Percentiles rank a stretch among this genome's conserved stretches.
Evolutionary conservation across 2,113 vertebrate genomes (phyloP).

Genomic region (Gila orcuttii): DNA sequence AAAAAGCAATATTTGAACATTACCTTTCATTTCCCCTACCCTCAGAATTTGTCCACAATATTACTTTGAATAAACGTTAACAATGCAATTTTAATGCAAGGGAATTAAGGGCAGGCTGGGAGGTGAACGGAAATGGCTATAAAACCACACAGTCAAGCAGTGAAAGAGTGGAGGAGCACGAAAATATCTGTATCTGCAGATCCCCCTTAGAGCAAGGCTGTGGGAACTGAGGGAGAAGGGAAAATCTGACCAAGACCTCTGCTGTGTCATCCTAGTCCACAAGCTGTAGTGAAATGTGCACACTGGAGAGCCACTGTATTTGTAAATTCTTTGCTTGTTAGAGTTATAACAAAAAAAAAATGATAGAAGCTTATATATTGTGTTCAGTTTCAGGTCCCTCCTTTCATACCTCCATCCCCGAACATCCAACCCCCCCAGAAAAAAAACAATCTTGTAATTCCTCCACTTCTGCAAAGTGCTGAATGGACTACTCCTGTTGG

Average conservation of each 20-base stretch:
- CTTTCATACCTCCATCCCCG: background rate
- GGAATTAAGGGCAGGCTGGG: background rate
- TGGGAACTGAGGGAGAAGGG: background rate
- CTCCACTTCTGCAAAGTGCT: constrained; percentile 44
- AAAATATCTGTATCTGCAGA: constrained; percentile 13
- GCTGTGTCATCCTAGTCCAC: constrained; percentile 18
- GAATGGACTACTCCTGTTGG: constrained; percentile 31
- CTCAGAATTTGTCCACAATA: constrained; percentile 37
- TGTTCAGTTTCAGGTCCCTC: constrained; percentile 36
- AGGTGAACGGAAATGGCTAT: constrained; percentile 35
- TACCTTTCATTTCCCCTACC: background rate
- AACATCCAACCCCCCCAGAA: constrained; percentile 9
- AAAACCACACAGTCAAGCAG: constrained; percentile 27
- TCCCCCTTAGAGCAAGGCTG: background rate
- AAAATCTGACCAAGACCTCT: background rate
- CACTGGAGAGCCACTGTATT: constrained; percentile 33
- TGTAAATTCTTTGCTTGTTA: constrained; percentile 22
- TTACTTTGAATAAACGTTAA: background rate
- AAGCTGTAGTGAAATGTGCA: constrained; percentile 39
- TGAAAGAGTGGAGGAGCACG: constrained; percentile 2
- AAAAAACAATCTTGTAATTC: background rate
- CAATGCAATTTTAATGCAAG: constrained; percentile 21
- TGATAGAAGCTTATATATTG: constrained; percentile 43
- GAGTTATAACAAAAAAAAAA: constrained; percentile 31
- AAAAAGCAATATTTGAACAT: constrained; percentile 49